Conservation (phyloP, 2,888 invertebrate genomes). For the Galerucella calmariensis region DNA sequence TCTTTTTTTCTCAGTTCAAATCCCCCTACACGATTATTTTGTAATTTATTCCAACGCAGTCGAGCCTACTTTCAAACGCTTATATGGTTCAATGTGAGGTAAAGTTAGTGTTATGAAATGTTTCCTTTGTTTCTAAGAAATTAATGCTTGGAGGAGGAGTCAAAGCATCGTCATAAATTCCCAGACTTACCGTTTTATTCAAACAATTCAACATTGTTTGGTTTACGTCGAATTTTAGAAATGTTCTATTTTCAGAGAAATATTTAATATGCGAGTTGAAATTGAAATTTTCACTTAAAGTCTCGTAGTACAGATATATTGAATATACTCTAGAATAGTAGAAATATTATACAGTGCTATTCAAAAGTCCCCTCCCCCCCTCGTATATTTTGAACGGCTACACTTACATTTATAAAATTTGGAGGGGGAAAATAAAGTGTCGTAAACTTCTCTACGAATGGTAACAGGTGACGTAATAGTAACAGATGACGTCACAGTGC, state of each 20-base stretch:
- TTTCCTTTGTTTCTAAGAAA: slow-evolving; percentile 16
- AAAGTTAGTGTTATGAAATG: slow-evolving; percentile 15
- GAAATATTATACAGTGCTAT: not conserved
- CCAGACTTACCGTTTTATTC: slow-evolving; percentile 11
- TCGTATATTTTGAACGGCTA: too few species aligned
- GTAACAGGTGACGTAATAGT: too few species aligned
- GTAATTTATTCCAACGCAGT: not conserved
- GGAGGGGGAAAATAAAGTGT: too few species aligned
- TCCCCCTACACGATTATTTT: too few species aligned
- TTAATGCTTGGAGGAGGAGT: slow-evolving; percentile 8
- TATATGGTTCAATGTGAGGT: not conserved
- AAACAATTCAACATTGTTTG: slow-evolving; percentile 10
- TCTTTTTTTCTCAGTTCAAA: too few species aligned
- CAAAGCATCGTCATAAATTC: slow-evolving; percentile 2
- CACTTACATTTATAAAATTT: too few species aligned
- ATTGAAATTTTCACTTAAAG: not conserved
- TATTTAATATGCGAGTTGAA: not conserved
- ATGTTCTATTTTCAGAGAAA: not conserved
- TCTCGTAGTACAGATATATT: not conserved
- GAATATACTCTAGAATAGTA: not conserved
- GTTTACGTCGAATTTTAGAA: not conserved
- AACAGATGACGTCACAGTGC: too few species aligned
- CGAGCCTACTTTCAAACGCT: not conserved
- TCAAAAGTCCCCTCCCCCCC: too few species aligned
- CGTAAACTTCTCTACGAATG: too few species aligned